phyloP scores from a whole-genome alignment of 92 coral and sea anemone genomes.

The Umimayanthus kanabou region DNA sequence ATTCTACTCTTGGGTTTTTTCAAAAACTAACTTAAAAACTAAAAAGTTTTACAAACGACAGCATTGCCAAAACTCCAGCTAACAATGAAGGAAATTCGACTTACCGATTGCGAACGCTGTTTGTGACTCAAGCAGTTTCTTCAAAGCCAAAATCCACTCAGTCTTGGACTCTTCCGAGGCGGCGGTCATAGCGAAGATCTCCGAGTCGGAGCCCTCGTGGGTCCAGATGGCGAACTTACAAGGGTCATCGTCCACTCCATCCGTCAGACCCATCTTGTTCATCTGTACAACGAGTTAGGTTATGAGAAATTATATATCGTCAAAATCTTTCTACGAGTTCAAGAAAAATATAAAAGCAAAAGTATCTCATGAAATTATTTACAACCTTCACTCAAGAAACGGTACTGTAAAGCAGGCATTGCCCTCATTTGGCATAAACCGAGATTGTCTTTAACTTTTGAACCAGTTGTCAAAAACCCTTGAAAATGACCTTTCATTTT shows the following conservation, averaged over 20 bases:
- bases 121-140: constrained; percentile 83
- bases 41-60: not conserved
- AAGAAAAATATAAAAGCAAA: too few relatives aligned
- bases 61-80: not conserved
- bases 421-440: too few relatives aligned
- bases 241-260: constrained; percentile 92
- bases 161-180: constrained; percentile 82
- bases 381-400: too few relatives aligned
- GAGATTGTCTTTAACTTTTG: not conserved
- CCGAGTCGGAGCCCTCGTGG: constrained; percentile 80
- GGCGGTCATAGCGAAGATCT: constrained; percentile 82
- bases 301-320: too few relatives aligned
- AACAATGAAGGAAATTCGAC: constrained; percentile 21
- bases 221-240: constrained; percentile 97
- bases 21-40: not conserved
- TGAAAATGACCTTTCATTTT: not conserved
- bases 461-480: not conserved
- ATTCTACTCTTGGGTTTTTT: not conserved
- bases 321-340: not conserved
- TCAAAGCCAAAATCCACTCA: constrained; percentile 86
- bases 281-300: constrained; percentile 55
- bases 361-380: too few relatives aligned
- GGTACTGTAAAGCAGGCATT: too few relatives aligned
- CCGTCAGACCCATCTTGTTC: constrained; percentile 91
- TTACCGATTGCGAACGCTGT: constrained; percentile 95